Conservation (phyloP, 2,113 vertebrate genomes). For the Sakesphorus luctuosus region DNA sequence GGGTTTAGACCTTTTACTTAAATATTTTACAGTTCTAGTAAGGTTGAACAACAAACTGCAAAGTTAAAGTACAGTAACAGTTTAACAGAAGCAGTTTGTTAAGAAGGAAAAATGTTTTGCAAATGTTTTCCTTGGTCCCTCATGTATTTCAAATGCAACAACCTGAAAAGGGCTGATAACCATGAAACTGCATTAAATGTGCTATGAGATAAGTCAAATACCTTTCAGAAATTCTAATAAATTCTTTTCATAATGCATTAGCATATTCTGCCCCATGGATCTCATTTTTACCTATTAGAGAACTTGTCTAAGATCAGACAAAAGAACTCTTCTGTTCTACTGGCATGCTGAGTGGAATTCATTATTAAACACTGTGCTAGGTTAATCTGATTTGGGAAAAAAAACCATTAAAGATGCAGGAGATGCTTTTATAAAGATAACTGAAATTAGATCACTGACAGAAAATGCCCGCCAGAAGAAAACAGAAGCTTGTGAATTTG, state of each 20-base stretch:
- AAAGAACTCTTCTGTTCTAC: constrained; percentile 35
- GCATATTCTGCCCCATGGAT: constrained; percentile 28
- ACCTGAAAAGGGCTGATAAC: constrained; percentile 31
- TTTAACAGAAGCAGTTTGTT: not conserved
- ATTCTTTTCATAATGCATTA: constrained; percentile 48
- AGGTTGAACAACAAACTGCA: not conserved
- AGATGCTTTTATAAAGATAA: not conserved
- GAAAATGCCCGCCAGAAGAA: not conserved
- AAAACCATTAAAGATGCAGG: not conserved
- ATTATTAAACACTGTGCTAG: constrained; percentile 21
- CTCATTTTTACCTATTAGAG: constrained; percentile 69
- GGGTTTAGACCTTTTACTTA: not conserved
- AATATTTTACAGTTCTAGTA: not conserved
- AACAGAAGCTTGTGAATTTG: not conserved
- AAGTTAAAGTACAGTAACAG: not conserved
- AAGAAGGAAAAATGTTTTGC: not conserved
- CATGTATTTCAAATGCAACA: constrained; percentile 38
- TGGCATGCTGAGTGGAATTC: constrained; percentile 36
- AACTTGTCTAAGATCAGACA: constrained; percentile 56
- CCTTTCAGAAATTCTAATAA: constrained; percentile 45
- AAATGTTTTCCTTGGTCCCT: not conserved
- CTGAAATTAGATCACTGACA: constrained; percentile 1
- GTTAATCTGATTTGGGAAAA: constrained; percentile 40
- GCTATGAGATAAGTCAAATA: constrained; percentile 30
- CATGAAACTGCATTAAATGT: constrained; percentile 18